Conservation (phyloP, 2,888 invertebrate species). For the Xylota segnis region DNA sequence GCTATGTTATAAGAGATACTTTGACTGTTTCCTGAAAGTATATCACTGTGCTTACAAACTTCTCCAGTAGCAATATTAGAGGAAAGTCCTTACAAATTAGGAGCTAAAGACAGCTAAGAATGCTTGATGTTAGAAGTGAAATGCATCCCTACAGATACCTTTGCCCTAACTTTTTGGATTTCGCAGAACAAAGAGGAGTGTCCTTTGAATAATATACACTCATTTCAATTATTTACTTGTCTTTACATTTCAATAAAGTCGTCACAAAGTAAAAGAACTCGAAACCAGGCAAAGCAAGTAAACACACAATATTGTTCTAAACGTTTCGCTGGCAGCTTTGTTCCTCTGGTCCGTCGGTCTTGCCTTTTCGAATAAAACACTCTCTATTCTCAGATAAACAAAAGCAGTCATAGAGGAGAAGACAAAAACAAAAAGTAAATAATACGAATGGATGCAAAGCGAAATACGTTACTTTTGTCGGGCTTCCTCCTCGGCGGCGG, state of each 20-base stretch:
- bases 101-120: too few relatives aligned
- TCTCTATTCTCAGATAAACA: background rate
- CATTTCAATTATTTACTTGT: background rate
- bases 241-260: background rate
- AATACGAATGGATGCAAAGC: background rate
- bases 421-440: conserved; percentile 1
- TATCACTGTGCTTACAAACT: too few relatives aligned
- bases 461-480: conserved; percentile 77
- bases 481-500: conserved; percentile 25
- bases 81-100: too few relatives aligned
- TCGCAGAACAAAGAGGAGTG: too few relatives aligned
- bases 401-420: background rate
- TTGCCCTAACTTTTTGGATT: too few relatives aligned
- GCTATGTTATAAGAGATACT: too few relatives aligned
- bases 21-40: too few relatives aligned
- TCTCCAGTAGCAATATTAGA: too few relatives aligned
- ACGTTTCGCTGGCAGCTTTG: background rate
- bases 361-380: background rate
- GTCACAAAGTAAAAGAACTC: background rate
- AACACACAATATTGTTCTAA: conserved; percentile 1
- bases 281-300: conserved; percentile 1
- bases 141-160: too few relatives aligned
- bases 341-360: background rate
- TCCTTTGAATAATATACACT: background rate
- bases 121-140: too few relatives aligned